phyloP scores from a whole-genome alignment of 2,797 vertebrate species.

The Coccyzus lansbergi region DNA sequence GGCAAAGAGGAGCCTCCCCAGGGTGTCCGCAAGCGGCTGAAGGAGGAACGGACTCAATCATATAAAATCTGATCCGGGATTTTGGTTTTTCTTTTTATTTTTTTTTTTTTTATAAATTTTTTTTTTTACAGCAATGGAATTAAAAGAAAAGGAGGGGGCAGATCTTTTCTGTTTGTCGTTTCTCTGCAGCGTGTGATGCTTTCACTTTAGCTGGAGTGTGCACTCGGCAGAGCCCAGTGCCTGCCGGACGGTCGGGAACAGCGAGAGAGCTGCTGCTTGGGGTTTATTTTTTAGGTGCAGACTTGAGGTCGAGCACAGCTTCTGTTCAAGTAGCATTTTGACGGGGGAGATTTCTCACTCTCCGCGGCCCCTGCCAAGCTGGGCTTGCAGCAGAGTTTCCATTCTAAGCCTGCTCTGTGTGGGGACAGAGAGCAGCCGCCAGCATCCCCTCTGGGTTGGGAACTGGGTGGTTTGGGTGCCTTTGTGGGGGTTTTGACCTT shows the following conservation, averaged over 20 bases:
- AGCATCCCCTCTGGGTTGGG: background rate
- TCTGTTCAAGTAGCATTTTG: slow-evolving; percentile 16
- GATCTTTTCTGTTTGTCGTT: slow-evolving; percentile 2
- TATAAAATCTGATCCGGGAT: background rate
- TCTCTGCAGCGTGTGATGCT: background rate
- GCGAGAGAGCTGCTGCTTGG: background rate
- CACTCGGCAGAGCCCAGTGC: background rate
- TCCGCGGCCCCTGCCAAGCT: background rate
- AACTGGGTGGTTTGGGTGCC: background rate
- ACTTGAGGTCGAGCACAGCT: background rate
- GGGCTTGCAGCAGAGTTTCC: slow-evolving; percentile 2
- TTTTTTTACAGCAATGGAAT: background rate
- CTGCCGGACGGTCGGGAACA: background rate
- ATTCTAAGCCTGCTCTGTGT: background rate
- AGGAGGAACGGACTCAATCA: background rate
- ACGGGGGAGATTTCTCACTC: background rate
- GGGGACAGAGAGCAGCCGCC: background rate
- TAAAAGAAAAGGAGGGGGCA: background rate
- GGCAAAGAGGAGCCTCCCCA: background rate
- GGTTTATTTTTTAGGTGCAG: background rate
- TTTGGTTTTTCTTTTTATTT: background rate
- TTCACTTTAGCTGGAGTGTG: slow-evolving; percentile 1
- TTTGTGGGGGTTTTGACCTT: background rate
- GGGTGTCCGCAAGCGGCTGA: background rate
- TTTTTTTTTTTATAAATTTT: background rate